A percentile compares a stretch with the other conserved stretches of the same genome.
Evolutionary conservation across 2,888 invertebrate species (phyloP).

Genomic region (Orthosia gracilis): DNA sequence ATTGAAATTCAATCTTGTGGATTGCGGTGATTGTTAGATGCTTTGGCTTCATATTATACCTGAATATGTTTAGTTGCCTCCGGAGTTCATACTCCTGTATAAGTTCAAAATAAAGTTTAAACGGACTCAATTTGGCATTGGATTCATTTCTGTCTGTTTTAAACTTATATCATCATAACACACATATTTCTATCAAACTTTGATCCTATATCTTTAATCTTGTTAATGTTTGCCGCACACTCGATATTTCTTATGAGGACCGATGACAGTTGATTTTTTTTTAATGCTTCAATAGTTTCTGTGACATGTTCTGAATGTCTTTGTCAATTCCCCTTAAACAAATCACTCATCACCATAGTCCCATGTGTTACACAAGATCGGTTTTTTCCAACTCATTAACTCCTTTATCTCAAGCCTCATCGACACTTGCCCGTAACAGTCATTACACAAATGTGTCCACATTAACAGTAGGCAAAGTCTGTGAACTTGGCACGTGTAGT

Average conservation of each 20-base stretch:
- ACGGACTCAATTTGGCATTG: too few species aligned
- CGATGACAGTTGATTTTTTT: neutral
- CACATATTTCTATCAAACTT: neutral
- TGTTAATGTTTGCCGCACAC: neutral
- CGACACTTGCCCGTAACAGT: conserved; percentile 18
- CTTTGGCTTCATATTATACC: neutral
- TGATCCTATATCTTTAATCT: neutral
- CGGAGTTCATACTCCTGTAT: neutral
- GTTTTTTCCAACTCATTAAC: conserved; percentile 29
- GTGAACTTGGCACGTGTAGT: conserved; percentile 57
- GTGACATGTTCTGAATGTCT: too few species aligned
- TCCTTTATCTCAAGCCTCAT: conserved; percentile 24
- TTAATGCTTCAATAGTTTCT: neutral
- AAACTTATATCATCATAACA: neutral
- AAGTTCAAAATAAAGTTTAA: neutral
- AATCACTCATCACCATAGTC: neutral
- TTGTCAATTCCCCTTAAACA: neutral
- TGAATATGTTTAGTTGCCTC: neutral
- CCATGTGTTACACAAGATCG: neutral
- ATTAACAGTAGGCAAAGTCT: conserved; percentile 52
- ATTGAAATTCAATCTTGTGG: neutral
- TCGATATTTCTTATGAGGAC: neutral
- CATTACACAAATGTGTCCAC: conserved; percentile 40
- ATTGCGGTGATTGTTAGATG: neutral
- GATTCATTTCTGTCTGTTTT: neutral